Percentiles rank a stretch among this genome's conserved stretches.
Conservation (phyloP, 2,888 invertebrate species). For the Drosophila stalkeri region DNA sequence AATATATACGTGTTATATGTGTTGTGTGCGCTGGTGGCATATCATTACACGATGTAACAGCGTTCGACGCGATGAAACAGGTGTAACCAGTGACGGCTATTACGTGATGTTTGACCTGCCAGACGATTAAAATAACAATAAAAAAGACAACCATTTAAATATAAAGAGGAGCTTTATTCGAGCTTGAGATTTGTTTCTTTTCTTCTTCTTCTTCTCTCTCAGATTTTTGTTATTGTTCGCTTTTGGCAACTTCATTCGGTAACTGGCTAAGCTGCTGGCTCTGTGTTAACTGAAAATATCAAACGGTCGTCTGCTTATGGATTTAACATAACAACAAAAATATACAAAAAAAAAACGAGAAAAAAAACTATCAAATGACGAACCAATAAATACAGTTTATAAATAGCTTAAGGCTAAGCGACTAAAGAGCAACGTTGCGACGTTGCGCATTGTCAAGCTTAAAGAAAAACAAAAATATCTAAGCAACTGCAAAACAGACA, state of each 20-base stretch:
- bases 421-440: slow-evolving; percentile 57
- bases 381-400: slow-evolving; percentile 66
- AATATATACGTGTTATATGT: slow-evolving; percentile 12
- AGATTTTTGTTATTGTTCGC: slow-evolving; percentile 28
- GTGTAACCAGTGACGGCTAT: slow-evolving; percentile 74
- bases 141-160: slow-evolving; percentile 40
- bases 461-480: background rate
- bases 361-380: slow-evolving; percentile 48
- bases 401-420: slow-evolving; percentile 46
- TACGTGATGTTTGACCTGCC: slow-evolving; percentile 70
- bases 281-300: slow-evolving; percentile 66
- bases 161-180: slow-evolving; percentile 39
- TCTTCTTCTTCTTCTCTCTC: slow-evolving; percentile 3
- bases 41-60: slow-evolving; percentile 68
- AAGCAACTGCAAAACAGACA: slow-evolving; percentile 4
- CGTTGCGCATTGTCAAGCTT: slow-evolving; percentile 16
- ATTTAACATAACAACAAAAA: slow-evolving; percentile 63
- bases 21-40: slow-evolving; percentile 60
- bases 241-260: slow-evolving; percentile 47
- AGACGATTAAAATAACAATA: slow-evolving; percentile 72
- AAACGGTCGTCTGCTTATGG: slow-evolving; percentile 60
- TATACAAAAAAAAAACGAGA: slow-evolving; percentile 2
- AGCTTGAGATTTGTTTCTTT: slow-evolving; percentile 15
- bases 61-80: slow-evolving; percentile 57
- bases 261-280: slow-evolving; percentile 21